Evolutionary conservation across 2,888 invertebrate species (phyloP).

Genomic region (Phortica okadai): DNA sequence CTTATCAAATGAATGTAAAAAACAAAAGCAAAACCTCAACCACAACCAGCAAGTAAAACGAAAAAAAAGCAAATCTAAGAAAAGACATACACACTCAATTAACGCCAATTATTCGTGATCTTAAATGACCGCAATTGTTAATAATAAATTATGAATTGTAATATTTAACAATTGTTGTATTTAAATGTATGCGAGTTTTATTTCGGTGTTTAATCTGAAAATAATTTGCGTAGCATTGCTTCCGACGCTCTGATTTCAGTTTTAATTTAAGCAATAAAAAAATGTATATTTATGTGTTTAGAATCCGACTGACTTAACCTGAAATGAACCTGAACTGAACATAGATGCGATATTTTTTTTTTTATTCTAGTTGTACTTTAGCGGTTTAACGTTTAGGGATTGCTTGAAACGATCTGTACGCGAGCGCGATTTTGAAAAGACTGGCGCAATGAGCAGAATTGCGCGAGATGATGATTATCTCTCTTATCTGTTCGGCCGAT

Average conservation of each 20-base stretch:
- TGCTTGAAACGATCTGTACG: constrained; percentile 52
- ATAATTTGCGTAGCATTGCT: background rate
- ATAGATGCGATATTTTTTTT: constrained; percentile 4
- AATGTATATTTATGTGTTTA: background rate
- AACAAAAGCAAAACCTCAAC: constrained; percentile 40
- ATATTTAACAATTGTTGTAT: constrained; percentile 44
- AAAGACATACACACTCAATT: constrained; percentile 55
- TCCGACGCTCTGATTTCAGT: background rate
- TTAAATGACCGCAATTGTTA: constrained; percentile 56
- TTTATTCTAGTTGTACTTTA: background rate
- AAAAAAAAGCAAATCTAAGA: constrained; percentile 40
- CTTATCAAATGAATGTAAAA: constrained; percentile 9
- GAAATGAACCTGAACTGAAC: constrained; percentile 17
- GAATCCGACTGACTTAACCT: constrained; percentile 2
- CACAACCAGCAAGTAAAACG: constrained; percentile 34
- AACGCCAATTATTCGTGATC: constrained; percentile 65
- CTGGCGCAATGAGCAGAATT: constrained; percentile 49
- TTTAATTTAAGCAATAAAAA: constrained; percentile 40
- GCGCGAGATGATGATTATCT: background rate
- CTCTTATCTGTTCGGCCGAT: background rate
- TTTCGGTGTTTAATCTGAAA: constrained; percentile 38
- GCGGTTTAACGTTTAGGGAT: background rate
- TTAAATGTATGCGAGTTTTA: constrained; percentile 31
- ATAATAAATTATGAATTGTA: constrained; percentile 54
- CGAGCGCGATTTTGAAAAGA: constrained; percentile 62